Base-by-base conservation (phyloP, 1,140 invertebrate genomes). In the Halictus rubicundus region DNA sequence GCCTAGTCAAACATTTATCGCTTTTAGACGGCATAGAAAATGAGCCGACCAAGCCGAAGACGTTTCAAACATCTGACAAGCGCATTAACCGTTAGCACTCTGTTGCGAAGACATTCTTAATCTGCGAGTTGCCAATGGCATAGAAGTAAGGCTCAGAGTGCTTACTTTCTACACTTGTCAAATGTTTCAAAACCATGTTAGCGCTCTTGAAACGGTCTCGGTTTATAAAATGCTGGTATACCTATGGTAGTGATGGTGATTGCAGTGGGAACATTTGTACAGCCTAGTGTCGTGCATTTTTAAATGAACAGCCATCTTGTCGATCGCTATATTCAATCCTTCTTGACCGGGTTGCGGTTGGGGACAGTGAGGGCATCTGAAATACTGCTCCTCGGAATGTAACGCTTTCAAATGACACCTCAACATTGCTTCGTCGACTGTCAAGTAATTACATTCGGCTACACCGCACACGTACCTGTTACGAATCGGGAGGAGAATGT, bases 251-350 rank as follows among this genome's bases (percentile, higher is more conserved):
- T 96, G 95, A 83, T 95, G 93, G 90, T 95, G 95, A 85, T 93
- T 91, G 86, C 96, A 97, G 82, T 94, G 90, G 4, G 94, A 94
- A 92, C 96, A 97, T 83, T 95, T 95, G 89, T 95, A 96, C 32
- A 97, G 90, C 78, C 93, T 94, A 8, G 93, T 91, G 78, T 96
- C 96, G 91, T 97, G 96, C 93, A 97, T 95, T 91, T 95, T 96
- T 75, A 97, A 93, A 92, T 97, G 96, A 77, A 93, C 91, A 9
- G 95, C 92, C 78, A 97, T 95, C 76, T 94, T 94, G 37, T 95
- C 93, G 7, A 95, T 90, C 19, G 92, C 89, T 79, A 94, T 91
- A 79, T 90, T 92, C 61, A 91, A 89, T 21, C 84, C 81, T 68
- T 92, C 90, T 79, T 88, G 81, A 89, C 92, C 78, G 87, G 92